phyloP scores from a whole-genome alignment of 2,888 invertebrate species.

The Diachrysia chrysitis region DNA sequence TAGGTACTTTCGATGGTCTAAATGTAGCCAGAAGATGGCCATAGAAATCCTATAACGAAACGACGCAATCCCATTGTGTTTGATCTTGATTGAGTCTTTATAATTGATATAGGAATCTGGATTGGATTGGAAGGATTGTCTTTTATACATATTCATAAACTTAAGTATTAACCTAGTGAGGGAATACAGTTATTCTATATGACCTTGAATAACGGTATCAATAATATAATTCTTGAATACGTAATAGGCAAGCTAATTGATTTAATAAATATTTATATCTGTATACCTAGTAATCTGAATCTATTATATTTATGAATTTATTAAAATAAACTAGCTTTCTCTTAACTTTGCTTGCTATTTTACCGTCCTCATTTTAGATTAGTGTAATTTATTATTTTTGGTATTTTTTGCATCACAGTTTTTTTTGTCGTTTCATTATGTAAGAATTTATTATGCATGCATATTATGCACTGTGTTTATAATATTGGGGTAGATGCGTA shows the following conservation, averaged over 20 bases:
- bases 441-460: neutral
- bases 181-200: neutral
- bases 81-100: too few species aligned
- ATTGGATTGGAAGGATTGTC: too few species aligned
- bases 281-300: too few species aligned
- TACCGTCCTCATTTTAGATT: neutral
- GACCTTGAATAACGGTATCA: constrained; percentile 21
- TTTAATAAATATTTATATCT: too few species aligned
- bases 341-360: neutral
- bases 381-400: neutral
- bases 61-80: too few species aligned
- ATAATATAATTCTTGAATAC: neutral
- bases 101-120: too few species aligned
- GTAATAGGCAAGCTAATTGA: neutral
- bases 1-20: too few species aligned
- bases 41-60: too few species aligned
- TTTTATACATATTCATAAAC: too few species aligned
- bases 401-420: neutral
- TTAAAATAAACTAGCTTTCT: constrained; percentile 2
- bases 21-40: too few species aligned
- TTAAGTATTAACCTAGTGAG: neutral
- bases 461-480: neutral
- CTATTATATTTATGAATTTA: neutral
- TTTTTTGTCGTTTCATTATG: neutral
- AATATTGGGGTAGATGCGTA: too few species aligned